These are phyloP conservation scores for Bradypodion ventrale DNA, from an alignment of 2,797 vertebrate genomes.

Conservation along the genomic window DNA sequence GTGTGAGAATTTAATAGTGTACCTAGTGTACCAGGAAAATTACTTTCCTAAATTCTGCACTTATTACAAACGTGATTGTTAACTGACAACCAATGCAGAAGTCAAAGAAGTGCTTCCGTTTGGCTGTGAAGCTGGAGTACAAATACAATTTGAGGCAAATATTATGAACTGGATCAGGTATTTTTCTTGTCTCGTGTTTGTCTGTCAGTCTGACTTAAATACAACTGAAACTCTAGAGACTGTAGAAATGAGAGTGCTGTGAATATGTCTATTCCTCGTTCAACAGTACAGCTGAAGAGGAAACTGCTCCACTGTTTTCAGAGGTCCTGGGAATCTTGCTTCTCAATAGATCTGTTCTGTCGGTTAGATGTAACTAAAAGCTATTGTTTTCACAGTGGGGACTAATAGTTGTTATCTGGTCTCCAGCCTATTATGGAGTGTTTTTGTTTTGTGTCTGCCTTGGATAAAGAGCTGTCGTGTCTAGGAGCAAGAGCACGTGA, in stretches of 20 bases:
- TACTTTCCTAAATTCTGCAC: too few relatives aligned
- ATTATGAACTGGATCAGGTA: too few relatives aligned
- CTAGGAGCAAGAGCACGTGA: conserved; percentile 52
- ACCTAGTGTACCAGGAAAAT: too few relatives aligned
- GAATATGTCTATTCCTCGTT: neutral
- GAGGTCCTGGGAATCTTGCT: conserved; percentile 29
- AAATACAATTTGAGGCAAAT: too few relatives aligned
- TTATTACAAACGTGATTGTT: too few relatives aligned
- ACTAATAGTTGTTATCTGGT: conserved; percentile 62
- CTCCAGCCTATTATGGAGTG: conserved; percentile 54
- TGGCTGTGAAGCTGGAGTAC: too few relatives aligned
- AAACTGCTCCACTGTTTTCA: conserved; percentile 29
- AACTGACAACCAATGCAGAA: too few relatives aligned
- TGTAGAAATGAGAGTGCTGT: neutral
- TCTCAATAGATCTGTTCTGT: conserved; percentile 21
- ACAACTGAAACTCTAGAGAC: neutral
- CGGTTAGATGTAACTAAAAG: conserved; percentile 32
- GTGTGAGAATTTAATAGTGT: too few relatives aligned
- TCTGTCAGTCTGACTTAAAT: too few relatives aligned
- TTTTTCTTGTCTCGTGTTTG: too few relatives aligned
- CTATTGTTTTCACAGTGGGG: conserved; percentile 59
- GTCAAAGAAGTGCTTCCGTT: too few relatives aligned
- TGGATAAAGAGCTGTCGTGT: conserved; percentile 58
- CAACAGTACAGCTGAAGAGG: conserved; percentile 15
- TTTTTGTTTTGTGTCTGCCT: conserved; percentile 63